phyloP scores from a whole-genome alignment of 2,797 vertebrate species.

The Malurus leucopterus region DNA sequence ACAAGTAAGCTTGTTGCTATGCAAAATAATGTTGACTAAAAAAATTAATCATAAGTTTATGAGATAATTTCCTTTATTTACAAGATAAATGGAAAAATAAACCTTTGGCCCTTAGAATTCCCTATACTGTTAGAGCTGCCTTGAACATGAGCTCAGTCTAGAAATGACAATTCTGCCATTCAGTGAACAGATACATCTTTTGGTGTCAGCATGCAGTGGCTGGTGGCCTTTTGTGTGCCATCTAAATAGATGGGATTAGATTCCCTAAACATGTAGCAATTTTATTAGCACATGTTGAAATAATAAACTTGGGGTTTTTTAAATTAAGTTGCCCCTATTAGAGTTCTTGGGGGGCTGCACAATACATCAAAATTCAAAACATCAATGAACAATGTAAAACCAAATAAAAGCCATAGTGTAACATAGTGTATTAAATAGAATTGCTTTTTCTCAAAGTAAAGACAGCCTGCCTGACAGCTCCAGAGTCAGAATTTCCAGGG shows the following conservation, averaged over 20 bases:
- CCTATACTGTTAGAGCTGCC: background rate
- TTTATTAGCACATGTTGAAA: constrained; percentile 9
- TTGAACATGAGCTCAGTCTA: background rate
- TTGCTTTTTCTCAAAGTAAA: constrained; percentile 41
- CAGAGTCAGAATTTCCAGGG: constrained; percentile 63
- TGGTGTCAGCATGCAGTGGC: background rate
- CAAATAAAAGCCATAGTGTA: constrained; percentile 39
- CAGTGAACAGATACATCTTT: background rate
- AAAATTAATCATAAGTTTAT: background rate
- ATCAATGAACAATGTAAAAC: constrained; percentile 16
- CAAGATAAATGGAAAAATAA: constrained; percentile 3
- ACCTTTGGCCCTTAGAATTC: background rate
- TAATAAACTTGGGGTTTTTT: background rate
- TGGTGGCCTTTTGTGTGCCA: background rate
- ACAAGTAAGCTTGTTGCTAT: constrained; percentile 23
- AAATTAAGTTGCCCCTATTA: background rate
- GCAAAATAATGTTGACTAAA: background rate
- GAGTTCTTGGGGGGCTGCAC: constrained; percentile 35
- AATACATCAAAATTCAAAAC: constrained; percentile 25
- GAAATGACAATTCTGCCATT: background rate
- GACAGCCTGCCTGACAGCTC: constrained; percentile 34
- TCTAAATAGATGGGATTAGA: background rate
- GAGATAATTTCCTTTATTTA: constrained; percentile 14
- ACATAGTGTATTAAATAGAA: constrained; percentile 26
- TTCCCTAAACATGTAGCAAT: background rate